Evolutionary conservation across 2,888 invertebrate genomes (phyloP).

Genomic region (Heliconius ismenius): DNA sequence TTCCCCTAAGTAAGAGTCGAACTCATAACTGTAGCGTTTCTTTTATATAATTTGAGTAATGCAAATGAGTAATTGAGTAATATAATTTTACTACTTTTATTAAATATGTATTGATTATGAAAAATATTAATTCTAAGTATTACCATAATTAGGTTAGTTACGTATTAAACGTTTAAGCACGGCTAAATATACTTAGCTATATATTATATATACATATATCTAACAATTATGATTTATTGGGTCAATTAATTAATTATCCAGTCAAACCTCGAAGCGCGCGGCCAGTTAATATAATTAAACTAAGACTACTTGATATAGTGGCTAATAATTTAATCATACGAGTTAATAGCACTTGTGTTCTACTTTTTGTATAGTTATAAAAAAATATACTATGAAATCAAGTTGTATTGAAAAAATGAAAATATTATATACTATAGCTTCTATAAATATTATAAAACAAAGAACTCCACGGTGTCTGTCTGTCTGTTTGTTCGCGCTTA

Average conservation of each 20-base stretch:
- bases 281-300: constrained; percentile 30
- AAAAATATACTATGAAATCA: neutral
- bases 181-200: neutral
- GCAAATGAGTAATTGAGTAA: too few species aligned
- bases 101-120: too few species aligned
- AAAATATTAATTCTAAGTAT: too few species aligned
- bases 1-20: too few species aligned
- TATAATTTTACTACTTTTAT: too few species aligned
- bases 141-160: neutral
- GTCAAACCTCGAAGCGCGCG: constrained; percentile 6
- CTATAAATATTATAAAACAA: too few species aligned
- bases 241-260: constrained; percentile 27
- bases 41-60: too few species aligned
- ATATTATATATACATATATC: neutral
- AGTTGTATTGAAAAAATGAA: neutral
- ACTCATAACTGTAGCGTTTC: too few species aligned
- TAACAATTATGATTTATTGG: constrained; percentile 13
- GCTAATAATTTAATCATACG: constrained; percentile 15
- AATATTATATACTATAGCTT: neutral
- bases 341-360: constrained; percentile 45
- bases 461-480: too few species aligned
- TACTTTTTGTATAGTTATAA: constrained; percentile 33
- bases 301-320: constrained; percentile 31
- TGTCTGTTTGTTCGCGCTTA: too few species aligned
- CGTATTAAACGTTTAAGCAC: constrained; percentile 4